Evolutionary conservation across 2,888 invertebrate genomes (phyloP).

Genomic region (Pristionchus mayeri): DNA sequence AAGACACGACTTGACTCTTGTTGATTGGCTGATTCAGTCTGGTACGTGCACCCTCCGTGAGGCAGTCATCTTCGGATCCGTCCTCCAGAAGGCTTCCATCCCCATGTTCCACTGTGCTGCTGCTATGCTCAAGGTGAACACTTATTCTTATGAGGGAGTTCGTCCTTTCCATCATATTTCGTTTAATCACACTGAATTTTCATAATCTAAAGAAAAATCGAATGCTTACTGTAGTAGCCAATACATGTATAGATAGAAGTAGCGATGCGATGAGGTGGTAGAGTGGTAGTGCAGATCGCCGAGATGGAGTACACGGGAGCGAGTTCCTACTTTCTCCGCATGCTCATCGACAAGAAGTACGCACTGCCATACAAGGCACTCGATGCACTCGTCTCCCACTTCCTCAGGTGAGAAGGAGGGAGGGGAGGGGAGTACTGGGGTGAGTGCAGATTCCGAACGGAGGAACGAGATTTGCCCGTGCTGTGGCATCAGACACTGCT

Average conservation of each 20-base stretch:
- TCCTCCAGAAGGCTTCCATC: conserved; percentile 90
- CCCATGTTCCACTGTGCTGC: conserved; percentile 95
- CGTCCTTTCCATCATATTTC: background rate
- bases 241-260: no score
- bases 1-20: no score
- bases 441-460: conserved; percentile 85
- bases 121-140: conserved; percentile 81
- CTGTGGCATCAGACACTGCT: conserved; percentile 96
- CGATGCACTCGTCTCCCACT: conserved; percentile 94
- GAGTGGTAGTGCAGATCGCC: no score
- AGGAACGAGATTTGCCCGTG: conserved; percentile 89
- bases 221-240: no score
- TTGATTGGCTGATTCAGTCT: conserved; percentile 80
- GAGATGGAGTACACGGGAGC: conserved; percentile 98
- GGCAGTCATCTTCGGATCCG: conserved; percentile 93
- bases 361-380: conserved; percentile 94
- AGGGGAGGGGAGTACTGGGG: background rate
- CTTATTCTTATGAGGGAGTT: no score
- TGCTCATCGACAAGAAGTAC: conserved; percentile 96
- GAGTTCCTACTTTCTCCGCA: conserved; percentile 92
- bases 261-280: no score
- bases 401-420: conserved; percentile 83
- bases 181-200: background rate
- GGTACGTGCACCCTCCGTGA: conserved; percentile 95
- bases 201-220: conserved; percentile 59